These are phyloP conservation scores for Papilio elwesi DNA, from an alignment of 2,888 invertebrate species.

Conservation along the genomic window DNA sequence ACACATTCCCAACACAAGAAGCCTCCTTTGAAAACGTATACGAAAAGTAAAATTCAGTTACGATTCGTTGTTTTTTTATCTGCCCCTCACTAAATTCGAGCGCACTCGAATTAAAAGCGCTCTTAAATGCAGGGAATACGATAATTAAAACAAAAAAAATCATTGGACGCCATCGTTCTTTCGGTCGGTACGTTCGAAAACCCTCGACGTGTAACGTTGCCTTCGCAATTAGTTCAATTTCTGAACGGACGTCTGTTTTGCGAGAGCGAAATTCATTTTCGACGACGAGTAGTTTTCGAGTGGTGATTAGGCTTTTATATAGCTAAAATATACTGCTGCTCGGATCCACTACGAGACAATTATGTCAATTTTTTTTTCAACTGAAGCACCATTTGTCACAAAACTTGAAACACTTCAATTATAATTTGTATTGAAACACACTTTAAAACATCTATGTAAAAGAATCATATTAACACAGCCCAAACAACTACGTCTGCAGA, in stretches of 20 bases:
- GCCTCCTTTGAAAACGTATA: conserved; percentile 24
- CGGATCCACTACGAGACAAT: conserved; percentile 8
- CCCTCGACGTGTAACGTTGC: conserved; percentile 54
- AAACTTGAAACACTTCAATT: background rate
- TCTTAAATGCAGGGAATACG: conserved; percentile 46
- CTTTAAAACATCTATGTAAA: too few species aligned
- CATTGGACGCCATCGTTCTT: conserved; percentile 54
- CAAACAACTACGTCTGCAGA: too few species aligned
- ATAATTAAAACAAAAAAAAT: conserved; percentile 69
- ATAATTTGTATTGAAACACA: background rate
- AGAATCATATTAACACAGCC: too few species aligned
- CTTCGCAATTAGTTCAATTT: conserved; percentile 74
- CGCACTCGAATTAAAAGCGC: conserved; percentile 43
- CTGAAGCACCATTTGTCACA: background rate
- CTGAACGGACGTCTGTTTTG: conserved; percentile 62
- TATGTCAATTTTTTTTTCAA: conserved; percentile 9
- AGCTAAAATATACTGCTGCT: conserved; percentile 23
- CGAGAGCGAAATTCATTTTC: conserved; percentile 50
- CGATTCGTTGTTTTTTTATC: conserved; percentile 27
- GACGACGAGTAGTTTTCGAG: conserved; percentile 41
- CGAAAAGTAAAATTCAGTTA: conserved; percentile 20
- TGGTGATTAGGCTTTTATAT: conserved; percentile 40
- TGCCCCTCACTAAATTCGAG: conserved; percentile 39
- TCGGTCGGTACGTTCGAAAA: conserved; percentile 59
- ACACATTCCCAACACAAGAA: conserved; percentile 31